A percentile compares a stretch with the other conserved stretches of the same genome.
Evolutionary conservation across 2,797 vertebrate species (phyloP).

Genomic region (Amblyraja radiata): DNA sequence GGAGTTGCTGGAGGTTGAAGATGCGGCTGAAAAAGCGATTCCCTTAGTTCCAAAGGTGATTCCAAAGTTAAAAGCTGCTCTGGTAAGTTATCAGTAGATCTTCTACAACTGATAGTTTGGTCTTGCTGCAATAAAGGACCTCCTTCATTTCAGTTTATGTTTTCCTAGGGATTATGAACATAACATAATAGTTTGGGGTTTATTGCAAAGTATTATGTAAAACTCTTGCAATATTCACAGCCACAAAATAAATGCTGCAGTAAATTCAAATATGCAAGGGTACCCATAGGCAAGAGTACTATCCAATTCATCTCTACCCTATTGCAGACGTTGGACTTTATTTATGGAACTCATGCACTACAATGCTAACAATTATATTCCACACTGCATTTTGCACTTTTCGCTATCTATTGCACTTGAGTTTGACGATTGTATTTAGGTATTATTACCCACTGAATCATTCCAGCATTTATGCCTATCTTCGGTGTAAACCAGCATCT

Average conservation of each 20-base stretch:
- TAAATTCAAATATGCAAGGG: not conserved
- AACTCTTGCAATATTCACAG: not conserved
- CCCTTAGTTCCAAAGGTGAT: slow-evolving; percentile 62
- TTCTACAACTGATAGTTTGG: not conserved
- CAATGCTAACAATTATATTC: no score
- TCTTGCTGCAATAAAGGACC: not conserved
- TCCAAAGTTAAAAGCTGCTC: slow-evolving; percentile 58
- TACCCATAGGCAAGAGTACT: no score
- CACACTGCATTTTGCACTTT: no score
- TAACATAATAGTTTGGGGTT: not conserved
- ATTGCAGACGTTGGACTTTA: no score
- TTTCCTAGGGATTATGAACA: not conserved
- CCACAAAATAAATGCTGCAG: not conserved
- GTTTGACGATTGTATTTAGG: no score
- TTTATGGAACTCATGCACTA: no score
- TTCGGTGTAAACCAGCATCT: no score
- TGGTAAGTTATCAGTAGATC: slow-evolving; percentile 52
- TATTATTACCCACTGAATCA: no score
- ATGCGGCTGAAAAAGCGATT: slow-evolving; percentile 56
- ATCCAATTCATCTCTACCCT: not conserved
- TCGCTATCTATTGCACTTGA: no score
- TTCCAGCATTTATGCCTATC: no score
- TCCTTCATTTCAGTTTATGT: not conserved
- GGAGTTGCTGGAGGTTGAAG: slow-evolving; percentile 58
- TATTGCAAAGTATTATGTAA: not conserved